A percentile compares a stretch with the other conserved stretches of the same genome.
Evolutionary conservation across 2,888 invertebrate species (phyloP).

Genomic region (Pachliopta kotzebuea): DNA sequence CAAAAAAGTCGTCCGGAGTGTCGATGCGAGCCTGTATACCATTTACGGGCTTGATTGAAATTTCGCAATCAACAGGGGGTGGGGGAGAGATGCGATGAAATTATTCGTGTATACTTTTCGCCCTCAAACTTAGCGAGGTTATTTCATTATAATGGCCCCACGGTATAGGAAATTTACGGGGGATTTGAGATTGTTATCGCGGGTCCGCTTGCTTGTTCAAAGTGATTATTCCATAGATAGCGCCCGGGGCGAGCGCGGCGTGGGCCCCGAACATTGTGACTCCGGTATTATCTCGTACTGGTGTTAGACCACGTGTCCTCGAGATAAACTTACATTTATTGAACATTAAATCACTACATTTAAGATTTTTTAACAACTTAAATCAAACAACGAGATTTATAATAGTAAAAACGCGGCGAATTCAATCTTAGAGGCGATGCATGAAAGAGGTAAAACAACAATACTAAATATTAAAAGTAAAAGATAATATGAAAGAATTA

Average conservation of each 20-base stretch:
- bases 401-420: no score
- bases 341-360: slow-evolving; percentile 9
- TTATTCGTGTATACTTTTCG: slow-evolving; percentile 77
- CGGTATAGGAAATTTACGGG: slow-evolving; percentile 75
- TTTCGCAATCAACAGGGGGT: slow-evolving; percentile 78
- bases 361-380: not conserved
- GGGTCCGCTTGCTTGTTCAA: slow-evolving; percentile 74
- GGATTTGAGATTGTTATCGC: slow-evolving; percentile 77
- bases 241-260: slow-evolving; percentile 55
- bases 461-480: no score
- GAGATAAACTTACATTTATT: slow-evolving; percentile 20
- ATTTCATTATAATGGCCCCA: slow-evolving; percentile 68
- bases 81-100: slow-evolving; percentile 64
- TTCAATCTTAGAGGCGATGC: no score
- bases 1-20: slow-evolving; percentile 74
- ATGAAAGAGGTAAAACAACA: no score
- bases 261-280: slow-evolving; percentile 6
- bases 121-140: slow-evolving; percentile 62
- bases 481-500: no score
- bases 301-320: slow-evolving; percentile 18
- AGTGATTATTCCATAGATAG: slow-evolving; percentile 76
- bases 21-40: slow-evolving; percentile 74
- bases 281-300: slow-evolving; percentile 20
- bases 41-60: slow-evolving; percentile 79
- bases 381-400: no score